Conservation (phyloP, 2,113 vertebrate species). For the Suncus etruscus region DNA sequence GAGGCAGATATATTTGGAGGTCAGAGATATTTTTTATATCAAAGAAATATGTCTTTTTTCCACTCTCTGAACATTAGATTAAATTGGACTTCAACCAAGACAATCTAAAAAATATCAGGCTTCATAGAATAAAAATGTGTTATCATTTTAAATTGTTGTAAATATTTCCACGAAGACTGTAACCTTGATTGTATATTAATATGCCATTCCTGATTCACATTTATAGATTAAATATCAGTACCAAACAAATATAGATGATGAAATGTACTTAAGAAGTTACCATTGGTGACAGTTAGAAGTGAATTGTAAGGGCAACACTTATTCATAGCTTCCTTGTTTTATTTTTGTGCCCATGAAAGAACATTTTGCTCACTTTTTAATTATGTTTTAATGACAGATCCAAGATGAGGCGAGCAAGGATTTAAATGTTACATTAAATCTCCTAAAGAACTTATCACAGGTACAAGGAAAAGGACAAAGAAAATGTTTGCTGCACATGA, state of each 20-base stretch:
- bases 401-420: neutral
- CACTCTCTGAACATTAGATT: constrained; percentile 11
- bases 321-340: neutral
- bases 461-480: neutral
- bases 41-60: neutral
- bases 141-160: constrained; percentile 22
- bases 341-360: neutral
- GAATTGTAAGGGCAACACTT: neutral
- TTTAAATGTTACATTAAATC: neutral
- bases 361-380: neutral
- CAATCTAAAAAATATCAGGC: constrained; percentile 10
- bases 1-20: neutral
- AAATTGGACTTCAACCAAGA: constrained; percentile 15
- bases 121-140: constrained; percentile 9
- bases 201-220: neutral
- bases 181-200: neutral
- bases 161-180: constrained; percentile 13
- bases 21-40: neutral
- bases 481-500: neutral
- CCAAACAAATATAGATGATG: neutral
- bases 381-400: neutral
- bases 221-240: constrained; percentile 5
- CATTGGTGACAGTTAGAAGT: neutral
- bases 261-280: constrained; percentile 6
- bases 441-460: neutral